Evolutionary conservation across 1,140 invertebrate genomes (phyloP).

Genomic region (Drosophila ohnishii): DNA sequence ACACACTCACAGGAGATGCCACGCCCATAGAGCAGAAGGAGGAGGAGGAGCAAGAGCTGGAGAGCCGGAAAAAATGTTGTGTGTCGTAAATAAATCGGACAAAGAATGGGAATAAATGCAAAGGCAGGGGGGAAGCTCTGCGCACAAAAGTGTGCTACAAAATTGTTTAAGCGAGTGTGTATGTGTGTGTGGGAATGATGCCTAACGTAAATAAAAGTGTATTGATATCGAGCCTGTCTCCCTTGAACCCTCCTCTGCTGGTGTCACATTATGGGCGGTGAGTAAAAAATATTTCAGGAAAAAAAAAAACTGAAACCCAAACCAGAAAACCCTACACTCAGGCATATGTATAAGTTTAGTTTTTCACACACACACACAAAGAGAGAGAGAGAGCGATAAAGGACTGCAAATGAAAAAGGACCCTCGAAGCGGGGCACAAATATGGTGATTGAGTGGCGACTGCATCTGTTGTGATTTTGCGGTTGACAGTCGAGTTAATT

Average conservation of each 20-base stretch:
- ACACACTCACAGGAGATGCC: conserved; percentile 9
- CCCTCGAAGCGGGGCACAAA: conserved; percentile 59
- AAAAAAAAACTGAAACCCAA: background rate
- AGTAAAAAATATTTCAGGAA: conserved; percentile 65
- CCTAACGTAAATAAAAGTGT: conserved; percentile 69
- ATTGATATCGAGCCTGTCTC: conserved; percentile 63
- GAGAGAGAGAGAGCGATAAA: background rate
- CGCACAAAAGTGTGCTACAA: conserved; percentile 68
- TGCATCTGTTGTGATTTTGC: conserved; percentile 80
- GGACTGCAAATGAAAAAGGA: conserved; percentile 15
- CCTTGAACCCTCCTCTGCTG: conserved; percentile 11
- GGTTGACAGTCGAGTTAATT: conserved; percentile 79
- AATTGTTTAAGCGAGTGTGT: conserved; percentile 47
- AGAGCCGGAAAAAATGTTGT: conserved; percentile 35
- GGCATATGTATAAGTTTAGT: conserved; percentile 48
- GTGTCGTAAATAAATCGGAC: conserved; percentile 50
- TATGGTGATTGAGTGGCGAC: conserved; percentile 74
- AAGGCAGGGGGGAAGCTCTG: conserved; percentile 6
- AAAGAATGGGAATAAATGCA: conserved; percentile 16
- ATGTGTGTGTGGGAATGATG: conserved; percentile 27
- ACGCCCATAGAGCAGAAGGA: conserved; percentile 29
- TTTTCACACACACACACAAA: conserved; percentile 27
- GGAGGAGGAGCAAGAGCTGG: background rate
- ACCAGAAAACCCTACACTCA: conserved; percentile 48
- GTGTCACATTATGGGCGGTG: conserved; percentile 63